These are phyloP conservation scores for Delphinapterus leucas DNA, from an alignment of 2,113 vertebrate species.

Conservation along the genomic window DNA sequence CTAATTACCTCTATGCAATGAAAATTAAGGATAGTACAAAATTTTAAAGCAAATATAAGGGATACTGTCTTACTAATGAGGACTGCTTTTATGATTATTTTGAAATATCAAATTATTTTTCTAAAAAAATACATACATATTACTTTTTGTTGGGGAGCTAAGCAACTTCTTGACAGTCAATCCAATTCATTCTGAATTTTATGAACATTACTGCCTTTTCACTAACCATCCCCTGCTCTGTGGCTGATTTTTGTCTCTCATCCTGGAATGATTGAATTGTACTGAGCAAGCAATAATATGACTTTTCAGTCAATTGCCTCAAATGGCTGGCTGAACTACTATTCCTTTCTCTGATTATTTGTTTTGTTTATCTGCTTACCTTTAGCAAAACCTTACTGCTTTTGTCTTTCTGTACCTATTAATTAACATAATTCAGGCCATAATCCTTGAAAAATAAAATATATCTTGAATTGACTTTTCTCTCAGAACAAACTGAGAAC, in stretches of 20 bases:
- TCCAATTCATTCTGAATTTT: neutral
- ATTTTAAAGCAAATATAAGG: neutral
- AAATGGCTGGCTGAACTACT: neutral
- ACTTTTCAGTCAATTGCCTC: constrained; percentile 12
- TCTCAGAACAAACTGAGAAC: neutral
- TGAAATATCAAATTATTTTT: neutral
- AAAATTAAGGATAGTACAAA: neutral
- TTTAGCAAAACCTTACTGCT: neutral
- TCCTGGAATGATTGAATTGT: neutral
- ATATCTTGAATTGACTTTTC: neutral
- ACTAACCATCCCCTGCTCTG: neutral
- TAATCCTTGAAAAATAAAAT: neutral
- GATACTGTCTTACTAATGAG: neutral
- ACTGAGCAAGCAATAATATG: neutral
- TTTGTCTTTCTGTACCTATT: neutral
- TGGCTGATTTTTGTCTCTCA: neutral
- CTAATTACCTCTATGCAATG: neutral
- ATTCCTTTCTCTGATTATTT: neutral
- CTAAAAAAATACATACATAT: neutral
- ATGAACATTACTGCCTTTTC: neutral
- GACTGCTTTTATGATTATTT: neutral
- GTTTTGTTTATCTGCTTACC: neutral
- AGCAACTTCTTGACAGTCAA: neutral
- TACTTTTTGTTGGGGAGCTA: neutral
- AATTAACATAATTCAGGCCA: neutral